phyloP scores from a whole-genome alignment of 2,113 vertebrate genomes.

The Brachyistius frenatus region DNA sequence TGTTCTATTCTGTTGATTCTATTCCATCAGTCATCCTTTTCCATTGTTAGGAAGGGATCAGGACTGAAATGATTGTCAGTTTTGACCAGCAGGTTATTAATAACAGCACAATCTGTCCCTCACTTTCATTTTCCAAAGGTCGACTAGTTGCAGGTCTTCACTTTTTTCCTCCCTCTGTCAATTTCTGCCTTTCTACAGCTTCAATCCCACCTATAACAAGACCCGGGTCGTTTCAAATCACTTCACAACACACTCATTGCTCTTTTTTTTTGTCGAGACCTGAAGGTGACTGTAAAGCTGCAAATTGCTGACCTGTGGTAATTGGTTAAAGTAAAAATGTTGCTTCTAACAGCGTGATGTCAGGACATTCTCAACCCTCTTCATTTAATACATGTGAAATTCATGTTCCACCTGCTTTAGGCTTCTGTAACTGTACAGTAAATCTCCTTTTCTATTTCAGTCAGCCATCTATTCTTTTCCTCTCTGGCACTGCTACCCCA shows the following conservation, averaged over 20 bases:
- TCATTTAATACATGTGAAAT: neutral
- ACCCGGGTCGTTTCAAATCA: conserved; percentile 6
- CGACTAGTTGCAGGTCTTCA: conserved; percentile 48
- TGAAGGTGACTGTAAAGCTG: neutral
- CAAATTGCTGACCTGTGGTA: neutral
- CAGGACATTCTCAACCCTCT: neutral
- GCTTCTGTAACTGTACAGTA: too few relatives aligned
- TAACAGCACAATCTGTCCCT: conserved; percentile 32
- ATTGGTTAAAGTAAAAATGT: neutral
- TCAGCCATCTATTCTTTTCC: neutral
- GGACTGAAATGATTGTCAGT: conserved; percentile 15
- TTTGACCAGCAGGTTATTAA: conserved; percentile 59
- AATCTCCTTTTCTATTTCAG: neutral
- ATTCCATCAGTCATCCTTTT: neutral
- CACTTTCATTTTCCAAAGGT: conserved; percentile 49
- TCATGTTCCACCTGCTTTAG: neutral
- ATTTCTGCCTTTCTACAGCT: neutral
- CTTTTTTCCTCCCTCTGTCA: conserved; percentile 19
- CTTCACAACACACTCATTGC: conserved; percentile 16
- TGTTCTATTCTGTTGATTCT: neutral
- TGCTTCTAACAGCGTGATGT: neutral
- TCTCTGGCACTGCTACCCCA: neutral
- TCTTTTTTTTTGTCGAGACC: conserved; percentile 36
- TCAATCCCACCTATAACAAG: conserved; percentile 32
- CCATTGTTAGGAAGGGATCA: conserved; percentile 24